Evolutionary conservation across 2,888 invertebrate species (phyloP), one percentile per base, ranked within the genome.

Genomic region (Plemyria rubiginata): DNA sequence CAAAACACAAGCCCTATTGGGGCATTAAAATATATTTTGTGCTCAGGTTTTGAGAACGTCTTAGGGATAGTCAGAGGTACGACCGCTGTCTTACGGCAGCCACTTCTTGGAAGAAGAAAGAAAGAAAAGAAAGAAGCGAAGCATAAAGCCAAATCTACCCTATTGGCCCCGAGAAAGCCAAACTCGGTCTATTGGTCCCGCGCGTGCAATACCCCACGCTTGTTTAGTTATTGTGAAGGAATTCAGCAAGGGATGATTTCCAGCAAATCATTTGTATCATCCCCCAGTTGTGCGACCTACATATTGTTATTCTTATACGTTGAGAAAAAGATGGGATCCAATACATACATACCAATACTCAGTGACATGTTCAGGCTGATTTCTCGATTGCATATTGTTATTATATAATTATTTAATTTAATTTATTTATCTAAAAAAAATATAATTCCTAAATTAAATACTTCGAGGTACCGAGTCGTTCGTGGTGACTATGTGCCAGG

Each of bases 171-270:
- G 54, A 7, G 29, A 16, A 48, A 54, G 54, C 28, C 41, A 32
- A 49, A 46, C 45, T 36, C 46, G 40, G 22, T n/a, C 54, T 28
- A 56, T 56, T 5, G 12, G 52, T 52, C 58, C 58, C 58, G 12
- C 4, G 49, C 49, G 56, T 16, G 41, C 41, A n/a, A 32, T 56
- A 50, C 22, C 54, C 28, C 28, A 40, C 13, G 28, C 41, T 28
- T 32, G 41, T 38, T 41, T 53, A 45, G 53, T 22, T 59, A 59
- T 46, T 48, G 45, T 8, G n/a, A 52, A 45, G 52, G 41, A 60
- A 54, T 49, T 41, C 22, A 15, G 32, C 6, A 6, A 8, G 53
- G 49, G 45, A 59, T 54, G 48, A 32, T 40, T 16, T 53, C 40
- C 49, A 56, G 11, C 40, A 40, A 59, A 48, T 53, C 28, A 52